A percentile compares a stretch with the other conserved stretches of the same genome.
Conservation (phyloP, 2,797 vertebrate species). For the Peromyscus eremicus region DNA sequence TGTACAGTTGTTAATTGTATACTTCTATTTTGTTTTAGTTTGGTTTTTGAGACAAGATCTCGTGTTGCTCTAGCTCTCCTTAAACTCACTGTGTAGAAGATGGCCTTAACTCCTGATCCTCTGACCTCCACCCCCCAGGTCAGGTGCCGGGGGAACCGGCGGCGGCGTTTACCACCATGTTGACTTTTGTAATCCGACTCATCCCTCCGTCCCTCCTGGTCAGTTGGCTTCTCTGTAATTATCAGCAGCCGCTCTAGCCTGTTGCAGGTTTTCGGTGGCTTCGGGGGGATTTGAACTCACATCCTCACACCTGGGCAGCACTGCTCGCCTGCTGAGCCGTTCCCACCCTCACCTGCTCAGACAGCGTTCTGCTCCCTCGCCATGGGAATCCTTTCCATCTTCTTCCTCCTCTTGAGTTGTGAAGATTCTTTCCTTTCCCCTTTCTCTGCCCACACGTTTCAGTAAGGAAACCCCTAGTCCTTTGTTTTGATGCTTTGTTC, state of each 20-base stretch:
- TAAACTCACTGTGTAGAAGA: neutral
- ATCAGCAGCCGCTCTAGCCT: neutral
- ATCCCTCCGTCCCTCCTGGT: neutral
- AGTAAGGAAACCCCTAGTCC: neutral
- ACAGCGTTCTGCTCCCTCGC: neutral
- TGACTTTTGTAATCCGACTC: neutral
- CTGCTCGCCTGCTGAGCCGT: neutral
- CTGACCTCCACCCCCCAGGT: neutral
- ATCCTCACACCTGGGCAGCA: neutral
- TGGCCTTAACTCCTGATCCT: neutral
- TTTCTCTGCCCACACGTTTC: neutral
- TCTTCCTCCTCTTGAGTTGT: neutral
- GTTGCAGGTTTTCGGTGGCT: neutral
- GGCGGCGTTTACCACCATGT: fast-evolving
- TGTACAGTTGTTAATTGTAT: neutral
- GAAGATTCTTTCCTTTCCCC: neutral
- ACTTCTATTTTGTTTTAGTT: neutral
- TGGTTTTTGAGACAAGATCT: neutral
- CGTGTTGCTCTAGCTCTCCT: neutral
- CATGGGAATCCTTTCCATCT: neutral
- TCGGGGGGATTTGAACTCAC: neutral
- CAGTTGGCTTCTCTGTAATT: neutral
- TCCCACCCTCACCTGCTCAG: neutral
- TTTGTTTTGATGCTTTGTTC: neutral
- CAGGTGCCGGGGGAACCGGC: neutral